Base-by-base conservation (phyloP, 2,113 vertebrate species). In the Fregata magnificens region DNA sequence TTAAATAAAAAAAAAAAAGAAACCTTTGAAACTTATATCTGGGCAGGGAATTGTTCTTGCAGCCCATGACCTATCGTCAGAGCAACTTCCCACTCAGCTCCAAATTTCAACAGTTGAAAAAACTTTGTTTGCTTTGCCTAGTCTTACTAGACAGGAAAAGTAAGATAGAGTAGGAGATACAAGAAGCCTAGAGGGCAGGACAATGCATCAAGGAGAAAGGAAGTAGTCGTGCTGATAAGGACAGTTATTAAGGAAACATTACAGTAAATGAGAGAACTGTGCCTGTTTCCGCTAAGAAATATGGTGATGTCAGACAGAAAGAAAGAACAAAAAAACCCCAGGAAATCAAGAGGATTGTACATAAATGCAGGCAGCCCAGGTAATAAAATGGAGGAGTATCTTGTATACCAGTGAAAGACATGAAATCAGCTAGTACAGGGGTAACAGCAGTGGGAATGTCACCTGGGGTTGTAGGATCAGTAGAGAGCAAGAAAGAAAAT, bases 401-500 rank as follows among this genome's bases (percentile, higher is more conserved):
- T 65, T 69, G 40, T 82, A 38, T 76, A 61, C 34, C 66, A n/a
- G 32, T 59, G 72, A 34, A 82, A 90, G 40, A 34, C 4, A 6
- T 25, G 16, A 74, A 94, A 70, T 91, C 36, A 78, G 9, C n/a
- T 49, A 36, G 13, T 47, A 61, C 3, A 45, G 77, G 74, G n/a
- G 63, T 14, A 87, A 52, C 26, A 70, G 53, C 50, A 86, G 63
- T 8, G 11, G 14, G 20, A 86, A 40, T 28, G 31, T 65, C 40
- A 77, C 22, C 13, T 4, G 1, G 42, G 38, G 3, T 6, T 78
- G 19, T n/a, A 71, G 14, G 11, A 7, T n/a, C 1, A 0, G 8
- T 53, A 81, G 6, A 1, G 0, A 70, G 13, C 42, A 82, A 52
- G 22, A 55, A 63, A 86, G 29, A 56, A 20, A 82, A 58, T 13